Conservation (phyloP, 2,888 invertebrate genomes). For the Metalampra italica region DNA sequence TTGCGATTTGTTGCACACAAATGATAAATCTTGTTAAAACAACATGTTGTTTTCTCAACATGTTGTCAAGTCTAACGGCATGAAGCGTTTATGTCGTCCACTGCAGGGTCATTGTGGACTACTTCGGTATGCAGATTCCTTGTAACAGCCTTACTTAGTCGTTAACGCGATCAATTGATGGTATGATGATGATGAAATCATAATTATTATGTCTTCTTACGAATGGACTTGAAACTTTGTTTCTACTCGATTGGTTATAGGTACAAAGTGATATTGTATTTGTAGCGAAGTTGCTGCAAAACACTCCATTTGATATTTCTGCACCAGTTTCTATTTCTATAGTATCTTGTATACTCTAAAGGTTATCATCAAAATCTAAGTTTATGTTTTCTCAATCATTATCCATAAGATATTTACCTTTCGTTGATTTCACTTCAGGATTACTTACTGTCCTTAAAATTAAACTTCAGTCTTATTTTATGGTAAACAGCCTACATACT, state of each 20-base stretch:
- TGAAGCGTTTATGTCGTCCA: constrained; percentile 5
- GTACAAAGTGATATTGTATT: not conserved
- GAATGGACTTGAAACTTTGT: not conserved
- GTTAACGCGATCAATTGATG: constrained; percentile 1
- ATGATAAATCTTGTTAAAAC: too few relatives aligned
- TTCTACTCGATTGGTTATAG: not conserved
- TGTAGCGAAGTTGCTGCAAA: too few relatives aligned
- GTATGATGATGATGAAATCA: not conserved
- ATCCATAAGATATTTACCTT: too few relatives aligned
- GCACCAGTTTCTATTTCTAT: not conserved
- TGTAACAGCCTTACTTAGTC: constrained; percentile 1
- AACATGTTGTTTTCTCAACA: not conserved
- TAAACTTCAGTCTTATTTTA: too few relatives aligned
- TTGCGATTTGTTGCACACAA: too few relatives aligned
- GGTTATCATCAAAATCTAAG: too few relatives aligned
- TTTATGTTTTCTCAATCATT: too few relatives aligned
- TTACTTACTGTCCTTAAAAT: too few relatives aligned
- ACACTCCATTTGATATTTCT: too few relatives aligned
- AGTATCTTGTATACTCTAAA: not conserved
- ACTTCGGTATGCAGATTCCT: constrained; percentile 6
- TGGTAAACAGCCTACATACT: too few relatives aligned
- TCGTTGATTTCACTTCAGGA: too few relatives aligned
- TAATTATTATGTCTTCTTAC: not conserved
- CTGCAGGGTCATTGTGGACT: constrained; percentile 12
- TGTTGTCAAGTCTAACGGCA: not conserved